Evolutionary conservation across 2,113 vertebrate species (phyloP).

Genomic region (Channa maculata): DNA sequence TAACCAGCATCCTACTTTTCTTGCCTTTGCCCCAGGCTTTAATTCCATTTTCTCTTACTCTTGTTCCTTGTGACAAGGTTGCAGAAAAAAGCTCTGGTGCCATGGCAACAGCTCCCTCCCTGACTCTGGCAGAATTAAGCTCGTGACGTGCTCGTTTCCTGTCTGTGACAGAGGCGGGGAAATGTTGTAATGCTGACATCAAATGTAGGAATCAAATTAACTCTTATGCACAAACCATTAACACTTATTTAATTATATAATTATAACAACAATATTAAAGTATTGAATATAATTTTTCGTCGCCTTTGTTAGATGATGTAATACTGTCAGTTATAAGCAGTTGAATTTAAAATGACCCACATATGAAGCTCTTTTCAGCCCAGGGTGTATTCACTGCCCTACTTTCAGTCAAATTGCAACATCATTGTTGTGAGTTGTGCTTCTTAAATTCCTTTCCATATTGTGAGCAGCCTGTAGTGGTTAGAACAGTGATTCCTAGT

Average conservation of each 20-base stretch:
- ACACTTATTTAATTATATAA: too few species aligned
- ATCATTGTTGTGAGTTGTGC: constrained; percentile 35
- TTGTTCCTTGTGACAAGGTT: constrained; percentile 70
- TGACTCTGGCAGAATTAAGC: constrained; percentile 64
- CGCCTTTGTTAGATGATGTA: background rate
- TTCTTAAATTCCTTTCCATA: constrained; percentile 49
- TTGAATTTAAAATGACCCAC: constrained; percentile 43
- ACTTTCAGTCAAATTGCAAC: constrained; percentile 63
- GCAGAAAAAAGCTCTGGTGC: constrained; percentile 47
- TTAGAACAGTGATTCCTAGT: constrained; percentile 10
- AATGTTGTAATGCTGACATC: constrained; percentile 22
- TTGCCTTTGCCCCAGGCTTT: constrained; percentile 57
- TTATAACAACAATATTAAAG: background rate
- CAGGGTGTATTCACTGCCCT: constrained; percentile 56
- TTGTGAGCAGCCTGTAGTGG: constrained; percentile 10
- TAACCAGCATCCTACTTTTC: constrained; percentile 15
- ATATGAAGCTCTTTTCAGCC: constrained; percentile 43
- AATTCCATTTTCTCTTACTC: constrained; percentile 55
- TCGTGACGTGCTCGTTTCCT: constrained; percentile 71
- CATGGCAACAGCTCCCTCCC: constrained; percentile 67
- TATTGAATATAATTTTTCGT: background rate
- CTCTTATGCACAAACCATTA: background rate
- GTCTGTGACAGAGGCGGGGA: constrained; percentile 53
- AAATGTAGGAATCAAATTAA: constrained; percentile 13
- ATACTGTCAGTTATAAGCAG: constrained; percentile 20